Evolutionary conservation across 2,797 vertebrate species (phyloP), one percentile per base, ranked within the genome.

Genomic region (Sylvia borin): DNA sequence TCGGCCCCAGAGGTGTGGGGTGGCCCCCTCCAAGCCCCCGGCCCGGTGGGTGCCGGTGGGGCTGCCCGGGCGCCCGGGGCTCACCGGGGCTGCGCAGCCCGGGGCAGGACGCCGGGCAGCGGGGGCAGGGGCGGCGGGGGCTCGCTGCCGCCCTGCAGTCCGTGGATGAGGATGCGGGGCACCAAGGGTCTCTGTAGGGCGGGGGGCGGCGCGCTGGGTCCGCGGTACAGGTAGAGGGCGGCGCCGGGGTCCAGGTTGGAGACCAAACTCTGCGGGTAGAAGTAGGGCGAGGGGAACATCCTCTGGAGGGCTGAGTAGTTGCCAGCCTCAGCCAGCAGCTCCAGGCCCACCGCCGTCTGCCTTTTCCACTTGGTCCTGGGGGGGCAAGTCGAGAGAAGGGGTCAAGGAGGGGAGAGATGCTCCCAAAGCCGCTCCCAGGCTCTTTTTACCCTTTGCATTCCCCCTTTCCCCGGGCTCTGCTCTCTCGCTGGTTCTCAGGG

Each of bases 211-310:
- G 98, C 99, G 76, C 99, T 98, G 74, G 99, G 99, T 29, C 99
- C 99, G 70, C 99, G 98, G 98, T 99, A 99, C 95, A 99, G 97
- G 91, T 99, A 99, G 53, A 99, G 98, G 62, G 99, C 99, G 43
- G 99, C 99, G 70, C 98, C 98, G 18, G 99, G 99, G 94, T 99
- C 99, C 98, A 99, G 97, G 97, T 99, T 99, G 96, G 99, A 99
- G 90, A 99, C 98, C 76, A 99, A 96, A 77, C 99, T 99, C 96
- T 99, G 99, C 53, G 99, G 99, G 97, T 99, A 99, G 98, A 99
- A 99, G 92, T 99, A 99, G 78, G 99, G 99, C 82, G 99, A 99
- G 62, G 99, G 99, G 96, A 99, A 99, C 99, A 99, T 99, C 97
- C 99, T 98, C 98, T 99, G 99, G 26, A 99, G 98, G 43, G 99